A percentile compares a stretch with the other conserved stretches of the same genome.
These are phyloP conservation scores for Papilio protenor DNA, from an alignment of 2,888 invertebrate species.

Conservation along the genomic window DNA sequence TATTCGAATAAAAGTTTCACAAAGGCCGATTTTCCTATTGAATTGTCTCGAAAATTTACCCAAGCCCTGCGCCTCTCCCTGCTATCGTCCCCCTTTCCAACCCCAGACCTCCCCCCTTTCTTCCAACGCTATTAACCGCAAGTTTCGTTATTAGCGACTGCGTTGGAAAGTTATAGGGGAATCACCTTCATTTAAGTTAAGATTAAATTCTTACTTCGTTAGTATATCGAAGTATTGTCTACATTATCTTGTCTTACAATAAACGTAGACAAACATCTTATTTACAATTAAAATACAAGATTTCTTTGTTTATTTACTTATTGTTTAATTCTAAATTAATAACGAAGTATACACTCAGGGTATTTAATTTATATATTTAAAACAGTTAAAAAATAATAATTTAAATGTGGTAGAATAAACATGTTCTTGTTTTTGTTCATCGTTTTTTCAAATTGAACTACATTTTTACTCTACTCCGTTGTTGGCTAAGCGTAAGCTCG, in stretches of 20 bases:
- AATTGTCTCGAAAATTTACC: constrained; percentile 75
- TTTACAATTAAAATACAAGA: constrained; percentile 24
- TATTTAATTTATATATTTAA: neutral
- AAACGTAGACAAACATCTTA: constrained; percentile 39
- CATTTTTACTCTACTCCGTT: no score
- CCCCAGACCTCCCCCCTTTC: constrained; percentile 48
- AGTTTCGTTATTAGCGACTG: constrained; percentile 82
- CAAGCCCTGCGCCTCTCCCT: constrained; percentile 46
- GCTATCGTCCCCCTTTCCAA: constrained; percentile 22
- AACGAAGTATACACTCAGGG: neutral
- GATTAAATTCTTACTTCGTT: constrained; percentile 77
- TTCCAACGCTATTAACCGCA: constrained; percentile 73
- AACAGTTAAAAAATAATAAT: neutral
- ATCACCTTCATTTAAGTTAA: constrained; percentile 81
- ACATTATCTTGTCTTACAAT: constrained; percentile 32
- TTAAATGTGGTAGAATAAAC: no score
- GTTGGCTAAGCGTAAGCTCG: neutral
- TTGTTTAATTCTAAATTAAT: neutral
- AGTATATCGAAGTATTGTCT: constrained; percentile 58
- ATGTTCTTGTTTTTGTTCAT: no score
- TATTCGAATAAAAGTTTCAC: constrained; percentile 72
- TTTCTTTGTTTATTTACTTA: neutral
- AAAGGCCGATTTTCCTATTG: constrained; percentile 80
- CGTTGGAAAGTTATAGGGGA: constrained; percentile 78
- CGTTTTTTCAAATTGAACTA: no score